Conservation (phyloP, 2,797 vertebrate genomes). For the Pelobates cultripes region DNA sequence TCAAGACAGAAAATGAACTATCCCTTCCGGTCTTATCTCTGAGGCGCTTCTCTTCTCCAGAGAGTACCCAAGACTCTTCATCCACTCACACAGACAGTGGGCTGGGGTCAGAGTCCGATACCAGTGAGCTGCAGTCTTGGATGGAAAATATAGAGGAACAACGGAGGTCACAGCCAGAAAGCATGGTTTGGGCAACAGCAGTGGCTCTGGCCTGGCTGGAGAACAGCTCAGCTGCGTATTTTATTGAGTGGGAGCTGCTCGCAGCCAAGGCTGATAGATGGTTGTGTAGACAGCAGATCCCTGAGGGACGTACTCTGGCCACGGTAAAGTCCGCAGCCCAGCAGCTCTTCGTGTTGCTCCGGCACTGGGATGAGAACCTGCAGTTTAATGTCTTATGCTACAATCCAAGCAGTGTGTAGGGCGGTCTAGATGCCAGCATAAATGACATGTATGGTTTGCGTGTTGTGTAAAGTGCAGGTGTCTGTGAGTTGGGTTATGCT, state of each 20-base stretch:
- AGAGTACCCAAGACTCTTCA: slow-evolving; percentile 54
- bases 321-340: slow-evolving; percentile 84
- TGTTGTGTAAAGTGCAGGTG: background rate
- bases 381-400: slow-evolving; percentile 96
- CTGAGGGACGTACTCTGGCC: slow-evolving; percentile 79
- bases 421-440: slow-evolving; percentile 60
- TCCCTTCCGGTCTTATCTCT: slow-evolving; percentile 59
- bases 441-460: background rate
- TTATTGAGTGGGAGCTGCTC: slow-evolving; percentile 94
- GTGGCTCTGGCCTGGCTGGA: slow-evolving; percentile 96
- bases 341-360: slow-evolving; percentile 94
- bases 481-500: background rate
- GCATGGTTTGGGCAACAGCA: slow-evolving; percentile 90
- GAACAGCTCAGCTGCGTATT: slow-evolving; percentile 91
- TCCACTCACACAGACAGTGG: slow-evolving; percentile 53
- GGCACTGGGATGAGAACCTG: slow-evolving; percentile 96
- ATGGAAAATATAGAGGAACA: slow-evolving; percentile 48
- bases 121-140: background rate
- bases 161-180: slow-evolving; percentile 69
- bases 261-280: slow-evolving; percentile 92
- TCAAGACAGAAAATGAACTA: slow-evolving; percentile 56
- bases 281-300: slow-evolving; percentile 84
- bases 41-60: slow-evolving; percentile 56
- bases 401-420: slow-evolving; percentile 87
- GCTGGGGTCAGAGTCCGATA: slow-evolving; percentile 55